Evolutionary conservation across 2,797 vertebrate genomes (phyloP).

Genomic region (Acipenser ruthenus): DNA sequence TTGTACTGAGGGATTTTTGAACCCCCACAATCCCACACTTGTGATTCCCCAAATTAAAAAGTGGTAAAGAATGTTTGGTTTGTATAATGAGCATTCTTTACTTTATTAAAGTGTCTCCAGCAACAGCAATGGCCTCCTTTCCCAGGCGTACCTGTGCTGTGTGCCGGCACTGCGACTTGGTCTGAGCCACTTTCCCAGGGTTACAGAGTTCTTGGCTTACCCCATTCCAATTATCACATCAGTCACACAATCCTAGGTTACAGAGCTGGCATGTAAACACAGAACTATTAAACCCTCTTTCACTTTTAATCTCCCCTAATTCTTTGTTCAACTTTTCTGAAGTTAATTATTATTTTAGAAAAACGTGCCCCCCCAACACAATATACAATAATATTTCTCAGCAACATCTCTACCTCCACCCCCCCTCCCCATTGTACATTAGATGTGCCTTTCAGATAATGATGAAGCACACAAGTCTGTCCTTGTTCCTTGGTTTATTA

Average conservation of each 20-base stretch:
- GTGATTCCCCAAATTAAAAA: too few species aligned
- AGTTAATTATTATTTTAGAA: constrained; percentile 7
- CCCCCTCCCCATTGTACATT: too few species aligned
- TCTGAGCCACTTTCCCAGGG: constrained; percentile 23
- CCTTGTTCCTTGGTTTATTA: too few species aligned
- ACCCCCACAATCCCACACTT: too few species aligned
- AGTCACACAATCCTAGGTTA: constrained; percentile 17
- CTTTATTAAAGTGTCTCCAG: constrained; percentile 7
- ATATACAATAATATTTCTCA: too few species aligned
- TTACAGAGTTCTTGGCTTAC: constrained; percentile 20
- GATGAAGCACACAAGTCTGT: too few species aligned
- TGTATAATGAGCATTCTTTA: too few species aligned
- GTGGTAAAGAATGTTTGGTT: too few species aligned
- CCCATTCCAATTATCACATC: constrained; percentile 17
- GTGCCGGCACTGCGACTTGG: constrained; percentile 22
- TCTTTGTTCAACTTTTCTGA: constrained; percentile 12
- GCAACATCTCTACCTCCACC: too few species aligned
- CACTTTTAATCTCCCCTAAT: constrained; percentile 8
- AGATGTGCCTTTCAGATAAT: too few species aligned
- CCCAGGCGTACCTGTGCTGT: constrained; percentile 14
- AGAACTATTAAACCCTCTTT: background rate
- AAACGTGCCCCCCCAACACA: too few species aligned
- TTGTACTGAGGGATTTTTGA: too few species aligned
- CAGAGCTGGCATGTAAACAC: constrained; percentile 13
- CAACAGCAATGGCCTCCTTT: constrained; percentile 16